Evolutionary conservation across 2,888 invertebrate species (phyloP).

Genomic region (Lasius fuliginosus): DNA sequence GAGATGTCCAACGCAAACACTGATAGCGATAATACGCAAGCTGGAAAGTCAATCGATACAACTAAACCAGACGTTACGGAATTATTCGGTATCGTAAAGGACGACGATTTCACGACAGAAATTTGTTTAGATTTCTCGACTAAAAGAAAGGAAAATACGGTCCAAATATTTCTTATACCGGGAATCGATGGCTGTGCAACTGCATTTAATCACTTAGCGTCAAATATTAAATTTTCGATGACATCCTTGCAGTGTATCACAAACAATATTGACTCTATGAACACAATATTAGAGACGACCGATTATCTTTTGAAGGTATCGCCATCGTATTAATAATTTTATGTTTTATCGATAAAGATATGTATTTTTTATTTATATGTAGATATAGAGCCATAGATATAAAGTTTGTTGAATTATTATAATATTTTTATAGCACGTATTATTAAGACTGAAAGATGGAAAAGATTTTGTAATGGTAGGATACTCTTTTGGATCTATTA

Average conservation of each 20-base stretch:
- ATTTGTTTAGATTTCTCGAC: constrained; percentile 72
- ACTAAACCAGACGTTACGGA: not conserved
- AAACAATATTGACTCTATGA: too few relatives aligned
- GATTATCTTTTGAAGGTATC: not conserved
- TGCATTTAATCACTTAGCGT: constrained; percentile 80
- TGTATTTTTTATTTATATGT: not conserved
- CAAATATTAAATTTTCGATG: constrained; percentile 80
- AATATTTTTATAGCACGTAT: constrained; percentile 87
- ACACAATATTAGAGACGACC: too few relatives aligned
- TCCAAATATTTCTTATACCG: constrained; percentile 83
- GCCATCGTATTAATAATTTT: not conserved
- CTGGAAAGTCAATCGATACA: not conserved
- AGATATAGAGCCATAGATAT: not conserved
- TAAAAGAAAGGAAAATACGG: constrained; percentile 64
- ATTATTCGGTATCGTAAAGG: constrained; percentile 28
- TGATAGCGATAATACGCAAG: constrained; percentile 60
- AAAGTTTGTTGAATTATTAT: not conserved
- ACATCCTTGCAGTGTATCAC: too few relatives aligned
- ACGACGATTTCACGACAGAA: constrained; percentile 66
- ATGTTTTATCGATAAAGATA: not conserved
- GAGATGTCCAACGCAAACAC: constrained; percentile 81
- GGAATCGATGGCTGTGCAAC: constrained; percentile 84
- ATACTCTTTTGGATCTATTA: constrained; percentile 94
- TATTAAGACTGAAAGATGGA: constrained; percentile 69
- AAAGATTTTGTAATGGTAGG: constrained; percentile 92